Conservation (phyloP, 2,888 invertebrate species). For the Heliconius hortense region DNA sequence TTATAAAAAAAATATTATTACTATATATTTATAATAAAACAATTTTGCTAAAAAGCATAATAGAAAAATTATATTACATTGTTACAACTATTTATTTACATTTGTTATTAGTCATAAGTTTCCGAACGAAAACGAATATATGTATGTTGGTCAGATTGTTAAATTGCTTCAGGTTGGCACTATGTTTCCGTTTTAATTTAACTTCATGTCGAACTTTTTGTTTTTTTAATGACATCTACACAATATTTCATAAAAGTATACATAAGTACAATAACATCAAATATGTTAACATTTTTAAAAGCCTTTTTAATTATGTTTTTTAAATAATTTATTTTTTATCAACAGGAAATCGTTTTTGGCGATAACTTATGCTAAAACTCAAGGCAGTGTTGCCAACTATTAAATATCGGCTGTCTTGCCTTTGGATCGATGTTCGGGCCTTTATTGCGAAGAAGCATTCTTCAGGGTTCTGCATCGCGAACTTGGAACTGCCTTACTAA, state of each 20-base stretch:
- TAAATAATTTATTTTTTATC: conserved; percentile 28
- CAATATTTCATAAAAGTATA: conserved; percentile 1
- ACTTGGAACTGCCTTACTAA: conserved; percentile 86
- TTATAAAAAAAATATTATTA: too few species aligned
- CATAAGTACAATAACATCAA: background rate
- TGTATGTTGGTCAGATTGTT: background rate
- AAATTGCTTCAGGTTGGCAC: background rate
- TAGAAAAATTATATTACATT: background rate
- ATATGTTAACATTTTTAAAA: background rate
- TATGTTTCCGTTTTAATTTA: conserved; percentile 1
- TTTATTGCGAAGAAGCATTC: conserved; percentile 83
- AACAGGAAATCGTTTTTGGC: conserved; percentile 44
- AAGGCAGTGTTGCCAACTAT: conserved; percentile 63
- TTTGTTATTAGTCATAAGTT: background rate
- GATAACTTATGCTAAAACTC: conserved; percentile 53
- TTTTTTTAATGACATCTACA: background rate
- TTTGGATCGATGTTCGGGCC: conserved; percentile 87
- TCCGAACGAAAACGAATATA: background rate
- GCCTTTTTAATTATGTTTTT: conserved; percentile 13
- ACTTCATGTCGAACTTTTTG: conserved; percentile 6
- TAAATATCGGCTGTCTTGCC: conserved; percentile 66
- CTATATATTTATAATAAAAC: too few species aligned
- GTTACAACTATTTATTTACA: background rate
- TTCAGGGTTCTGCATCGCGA: conserved; percentile 86
- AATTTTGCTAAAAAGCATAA: too few species aligned